A percentile compares a stretch with the other conserved stretches of the same genome.
These are phyloP conservation scores for Etheostoma cragini DNA, from an alignment of 2,113 vertebrate species.

Conservation along the genomic window DNA sequence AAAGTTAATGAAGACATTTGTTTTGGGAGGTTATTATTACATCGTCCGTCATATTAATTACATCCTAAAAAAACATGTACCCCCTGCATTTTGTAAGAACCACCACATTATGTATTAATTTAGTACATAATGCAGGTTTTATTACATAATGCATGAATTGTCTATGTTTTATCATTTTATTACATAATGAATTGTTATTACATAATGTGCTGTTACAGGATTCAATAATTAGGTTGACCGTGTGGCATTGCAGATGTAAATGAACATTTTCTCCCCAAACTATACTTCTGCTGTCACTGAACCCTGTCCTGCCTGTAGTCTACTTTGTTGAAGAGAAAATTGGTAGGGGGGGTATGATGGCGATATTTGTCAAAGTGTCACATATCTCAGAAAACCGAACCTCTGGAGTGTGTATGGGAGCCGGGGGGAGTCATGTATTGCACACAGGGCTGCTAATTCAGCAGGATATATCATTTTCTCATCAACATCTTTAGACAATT, in stretches of 20 bases:
- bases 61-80: too few relatives aligned
- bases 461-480: not conserved
- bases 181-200: too few relatives aligned
- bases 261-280: not conserved
- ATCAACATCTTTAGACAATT: not conserved
- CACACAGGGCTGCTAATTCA: not conserved
- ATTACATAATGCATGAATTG: too few relatives aligned
- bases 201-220: too few relatives aligned
- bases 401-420: not conserved
- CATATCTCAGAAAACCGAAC: not conserved
- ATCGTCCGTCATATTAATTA: too few relatives aligned
- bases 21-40: too few relatives aligned
- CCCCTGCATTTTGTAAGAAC: too few relatives aligned
- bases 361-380: slow-evolving; percentile 34
- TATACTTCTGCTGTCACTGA: slow-evolving; percentile 6
- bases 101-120: too few relatives aligned
- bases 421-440: not conserved
- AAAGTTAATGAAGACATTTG: too few relatives aligned
- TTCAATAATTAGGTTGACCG: not conserved
- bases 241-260: not conserved
- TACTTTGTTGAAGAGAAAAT: not conserved
- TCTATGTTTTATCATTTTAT: too few relatives aligned
- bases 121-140: too few relatives aligned
- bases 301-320: not conserved
- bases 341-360: not conserved